phyloP scores from a whole-genome alignment of 1,140 invertebrate genomes.

The Lanistes nyassanus region DNA sequence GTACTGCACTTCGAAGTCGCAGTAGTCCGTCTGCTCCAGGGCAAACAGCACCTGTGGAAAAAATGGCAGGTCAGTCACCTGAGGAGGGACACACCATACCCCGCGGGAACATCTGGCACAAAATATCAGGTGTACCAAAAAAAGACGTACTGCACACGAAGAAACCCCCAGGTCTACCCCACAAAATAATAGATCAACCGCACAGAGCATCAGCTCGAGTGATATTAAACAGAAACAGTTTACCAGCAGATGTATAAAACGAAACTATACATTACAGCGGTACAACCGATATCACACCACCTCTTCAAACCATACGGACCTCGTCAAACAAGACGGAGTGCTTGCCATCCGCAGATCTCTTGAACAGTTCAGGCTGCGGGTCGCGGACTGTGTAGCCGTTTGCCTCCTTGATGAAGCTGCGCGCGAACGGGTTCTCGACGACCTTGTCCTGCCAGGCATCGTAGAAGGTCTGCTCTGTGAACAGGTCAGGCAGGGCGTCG shows the following conservation, averaged over 20 bases:
- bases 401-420: slow-evolving; percentile 7
- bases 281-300: too few relatives aligned
- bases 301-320: not conserved
- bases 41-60: slow-evolving; percentile 24
- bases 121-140: too few relatives aligned
- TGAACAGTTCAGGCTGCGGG: slow-evolving; percentile 8
- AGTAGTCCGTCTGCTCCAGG: slow-evolving; percentile 39
- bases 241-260: too few relatives aligned
- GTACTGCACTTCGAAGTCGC: slow-evolving; percentile 37
- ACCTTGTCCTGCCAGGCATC: slow-evolving; percentile 24
- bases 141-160: too few relatives aligned
- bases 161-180: too few relatives aligned
- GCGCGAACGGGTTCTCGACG: slow-evolving; percentile 10
- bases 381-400: slow-evolving; percentile 21
- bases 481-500: slow-evolving; percentile 22
- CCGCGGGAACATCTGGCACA: too few relatives aligned
- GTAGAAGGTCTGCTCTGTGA: slow-evolving; percentile 25
- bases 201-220: too few relatives aligned
- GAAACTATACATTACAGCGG: too few relatives aligned
- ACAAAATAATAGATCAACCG: too few relatives aligned
- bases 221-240: too few relatives aligned
- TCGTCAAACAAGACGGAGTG: slow-evolving; percentile 22
- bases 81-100: too few relatives aligned
- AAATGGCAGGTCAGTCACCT: too few relatives aligned
- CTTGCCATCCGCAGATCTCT: slow-evolving; percentile 5